These are phyloP conservation scores for Neocrepidodera transversa DNA, from an alignment of 2,888 invertebrate genomes.

Conservation along the genomic window DNA sequence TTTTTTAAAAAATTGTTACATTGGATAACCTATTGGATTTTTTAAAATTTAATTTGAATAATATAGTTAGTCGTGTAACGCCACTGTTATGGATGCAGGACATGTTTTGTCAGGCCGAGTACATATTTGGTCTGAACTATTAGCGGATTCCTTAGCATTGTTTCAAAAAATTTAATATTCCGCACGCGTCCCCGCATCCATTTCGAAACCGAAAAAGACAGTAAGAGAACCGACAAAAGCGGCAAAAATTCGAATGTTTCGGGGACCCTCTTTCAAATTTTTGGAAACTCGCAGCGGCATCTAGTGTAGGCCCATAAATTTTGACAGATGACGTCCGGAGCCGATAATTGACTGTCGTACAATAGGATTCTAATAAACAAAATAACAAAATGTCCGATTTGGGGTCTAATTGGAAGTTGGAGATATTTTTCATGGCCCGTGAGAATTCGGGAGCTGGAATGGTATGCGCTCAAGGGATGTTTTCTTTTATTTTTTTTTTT, in stretches of 20 bases:
- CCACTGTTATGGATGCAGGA: conserved; percentile 30
- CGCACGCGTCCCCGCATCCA: conserved; percentile 55
- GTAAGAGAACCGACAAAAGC: conserved; percentile 1
- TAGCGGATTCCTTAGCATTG: conserved; percentile 62
- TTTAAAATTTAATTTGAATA: no score
- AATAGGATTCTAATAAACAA: conserved; percentile 42
- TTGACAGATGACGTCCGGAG: conserved; percentile 7
- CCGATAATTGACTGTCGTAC: conserved; percentile 29
- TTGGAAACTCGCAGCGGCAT: conserved; percentile 35
- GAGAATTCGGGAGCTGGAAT: background rate
- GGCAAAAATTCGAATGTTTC: conserved; percentile 3
- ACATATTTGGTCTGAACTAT: conserved; percentile 59
- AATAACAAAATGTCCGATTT: conserved; percentile 28
- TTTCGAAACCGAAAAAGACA: conserved; percentile 17
- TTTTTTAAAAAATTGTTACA: no score
- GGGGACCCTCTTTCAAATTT: conserved; percentile 37
- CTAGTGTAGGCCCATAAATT: conserved; percentile 16
- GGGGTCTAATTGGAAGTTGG: conserved; percentile 39
- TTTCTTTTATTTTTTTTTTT: background rate
- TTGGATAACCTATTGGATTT: no score
- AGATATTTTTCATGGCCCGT: conserved; percentile 25
- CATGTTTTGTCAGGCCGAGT: conserved; percentile 46
- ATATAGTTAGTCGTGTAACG: no score
- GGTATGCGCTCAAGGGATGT: background rate
- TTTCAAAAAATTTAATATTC: conserved; percentile 61